phyloP scores from a whole-genome alignment of 2,888 invertebrate genomes.

The Ecliptopera silaceata region DNA sequence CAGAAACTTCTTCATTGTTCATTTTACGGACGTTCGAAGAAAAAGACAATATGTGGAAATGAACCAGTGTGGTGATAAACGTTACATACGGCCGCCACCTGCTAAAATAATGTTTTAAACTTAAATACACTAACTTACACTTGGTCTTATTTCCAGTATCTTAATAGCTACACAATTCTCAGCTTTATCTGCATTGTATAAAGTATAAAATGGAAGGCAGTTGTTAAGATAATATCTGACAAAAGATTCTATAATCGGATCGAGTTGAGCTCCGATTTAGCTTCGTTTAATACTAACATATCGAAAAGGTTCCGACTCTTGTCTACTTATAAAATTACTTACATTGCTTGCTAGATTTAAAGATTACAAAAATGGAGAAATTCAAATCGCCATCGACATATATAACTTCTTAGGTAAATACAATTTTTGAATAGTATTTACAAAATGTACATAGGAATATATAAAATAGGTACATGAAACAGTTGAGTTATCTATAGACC shows the following conservation, averaged over 20 bases:
- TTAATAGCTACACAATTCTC: not conserved
- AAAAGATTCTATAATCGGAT: not conserved
- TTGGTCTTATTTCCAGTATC: too few species aligned
- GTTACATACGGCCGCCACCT: not conserved
- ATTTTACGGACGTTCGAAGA: too few species aligned
- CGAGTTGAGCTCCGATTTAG: not conserved
- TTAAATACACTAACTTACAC: too few species aligned
- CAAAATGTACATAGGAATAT: too few species aligned
- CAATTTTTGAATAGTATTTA: too few species aligned
- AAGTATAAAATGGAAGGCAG: not conserved
- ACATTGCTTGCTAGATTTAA: too few species aligned
- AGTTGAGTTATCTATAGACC: too few species aligned
- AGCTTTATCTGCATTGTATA: not conserved
- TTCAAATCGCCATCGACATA: too few species aligned
- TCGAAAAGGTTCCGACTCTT: not conserved
- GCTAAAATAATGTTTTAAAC: not conserved
- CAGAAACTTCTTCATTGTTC: constrained; percentile 1
- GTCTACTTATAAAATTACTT: not conserved
- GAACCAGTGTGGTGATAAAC: not conserved
- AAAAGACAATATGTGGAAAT: too few species aligned
- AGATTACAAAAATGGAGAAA: too few species aligned
- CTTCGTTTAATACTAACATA: not conserved
- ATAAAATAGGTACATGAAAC: too few species aligned
- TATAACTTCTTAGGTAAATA: too few species aligned
- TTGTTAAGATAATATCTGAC: not conserved